Percentiles rank a stretch among this genome's conserved stretches.
Conservation (phyloP, 2,113 vertebrate genomes). For the Pedionomus torquatus region DNA sequence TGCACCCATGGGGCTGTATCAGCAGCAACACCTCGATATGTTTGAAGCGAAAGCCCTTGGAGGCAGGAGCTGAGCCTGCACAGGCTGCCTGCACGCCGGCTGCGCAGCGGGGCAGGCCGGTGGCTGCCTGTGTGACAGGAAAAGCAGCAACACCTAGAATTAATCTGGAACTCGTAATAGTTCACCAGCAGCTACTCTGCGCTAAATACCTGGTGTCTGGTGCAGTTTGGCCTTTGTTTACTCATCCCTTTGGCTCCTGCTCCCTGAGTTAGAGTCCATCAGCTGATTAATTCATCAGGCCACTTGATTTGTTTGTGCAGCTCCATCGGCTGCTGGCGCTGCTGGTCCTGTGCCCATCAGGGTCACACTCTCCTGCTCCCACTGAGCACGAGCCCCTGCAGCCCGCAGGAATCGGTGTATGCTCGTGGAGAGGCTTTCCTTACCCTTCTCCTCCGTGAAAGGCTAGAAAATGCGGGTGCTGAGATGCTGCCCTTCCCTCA, state of each 20-base stretch:
- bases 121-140: not conserved
- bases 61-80: not conserved
- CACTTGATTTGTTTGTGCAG: not conserved
- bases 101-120: not conserved
- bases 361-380: not conserved
- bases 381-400: accelerated
- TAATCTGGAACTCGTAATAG: not conserved
- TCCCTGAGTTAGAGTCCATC: not conserved
- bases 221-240: not conserved
- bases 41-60: not conserved
- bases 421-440: not conserved
- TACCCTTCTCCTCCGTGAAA: not conserved
- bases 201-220: not conserved
- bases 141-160: not conserved
- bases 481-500: not conserved
- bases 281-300: not conserved
- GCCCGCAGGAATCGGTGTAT: not conserved
- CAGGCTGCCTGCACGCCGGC: accelerated
- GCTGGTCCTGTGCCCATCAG: accelerated
- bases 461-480: not conserved
- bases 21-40: accelerated
- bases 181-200: not conserved
- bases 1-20: accelerated
- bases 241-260: not conserved
- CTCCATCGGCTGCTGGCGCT: accelerated